phyloP scores from a whole-genome alignment of 2,113 vertebrate genomes.

The Propithecus coquereli region DNA sequence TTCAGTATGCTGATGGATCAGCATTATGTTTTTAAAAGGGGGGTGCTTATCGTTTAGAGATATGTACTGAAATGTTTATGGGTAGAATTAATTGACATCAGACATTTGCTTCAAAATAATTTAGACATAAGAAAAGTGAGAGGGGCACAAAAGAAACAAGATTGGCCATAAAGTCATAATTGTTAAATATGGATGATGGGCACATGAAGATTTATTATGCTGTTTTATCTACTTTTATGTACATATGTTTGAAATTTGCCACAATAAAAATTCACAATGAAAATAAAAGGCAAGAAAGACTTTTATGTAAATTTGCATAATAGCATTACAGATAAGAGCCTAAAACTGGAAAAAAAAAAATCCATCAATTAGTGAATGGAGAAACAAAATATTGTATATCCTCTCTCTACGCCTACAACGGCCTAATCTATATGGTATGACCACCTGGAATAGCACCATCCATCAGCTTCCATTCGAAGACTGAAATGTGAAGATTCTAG shows the following conservation, averaged over 20 bases:
- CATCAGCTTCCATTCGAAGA: background rate
- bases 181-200: background rate
- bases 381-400: background rate
- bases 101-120: background rate
- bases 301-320: background rate
- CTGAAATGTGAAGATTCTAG: background rate
- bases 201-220: background rate
- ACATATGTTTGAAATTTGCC: background rate
- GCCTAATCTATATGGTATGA: background rate
- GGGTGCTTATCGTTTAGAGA: background rate
- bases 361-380: background rate
- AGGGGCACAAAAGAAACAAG: background rate
- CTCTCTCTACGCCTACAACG: background rate
- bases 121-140: background rate
- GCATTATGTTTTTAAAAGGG: background rate
- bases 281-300: background rate
- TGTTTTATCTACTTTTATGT: background rate
- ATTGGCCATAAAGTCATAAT: background rate
- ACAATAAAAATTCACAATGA: background rate
- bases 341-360: background rate
- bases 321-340: background rate
- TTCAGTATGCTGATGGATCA: background rate
- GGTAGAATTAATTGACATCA: background rate
- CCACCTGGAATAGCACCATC: background rate
- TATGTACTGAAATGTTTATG: background rate